A percentile compares a stretch with the other conserved stretches of the same genome.
These are phyloP conservation scores for Centropristis striata DNA, from an alignment of 2,113 vertebrate genomes.

Conservation along the genomic window DNA sequence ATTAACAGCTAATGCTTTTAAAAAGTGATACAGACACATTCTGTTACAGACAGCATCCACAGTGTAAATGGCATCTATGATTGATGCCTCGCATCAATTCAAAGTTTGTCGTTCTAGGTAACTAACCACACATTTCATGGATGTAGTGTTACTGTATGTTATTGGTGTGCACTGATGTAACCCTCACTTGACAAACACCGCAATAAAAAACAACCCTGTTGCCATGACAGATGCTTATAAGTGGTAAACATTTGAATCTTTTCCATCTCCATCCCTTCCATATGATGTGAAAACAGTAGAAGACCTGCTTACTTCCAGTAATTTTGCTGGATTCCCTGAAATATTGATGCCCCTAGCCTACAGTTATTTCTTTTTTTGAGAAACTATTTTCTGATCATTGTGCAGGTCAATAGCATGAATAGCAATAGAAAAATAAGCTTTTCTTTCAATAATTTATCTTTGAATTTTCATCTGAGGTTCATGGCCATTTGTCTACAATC, in stretches of 20 bases:
- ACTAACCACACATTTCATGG: background rate
- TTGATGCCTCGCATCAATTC: background rate
- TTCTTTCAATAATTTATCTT: slow-evolving; percentile 8
- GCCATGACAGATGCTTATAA: background rate
- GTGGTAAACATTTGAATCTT: background rate
- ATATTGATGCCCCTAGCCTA: background rate
- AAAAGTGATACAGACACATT: too few relatives aligned
- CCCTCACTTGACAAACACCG: too few relatives aligned
- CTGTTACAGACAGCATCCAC: too few relatives aligned
- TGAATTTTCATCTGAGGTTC: slow-evolving; percentile 17
- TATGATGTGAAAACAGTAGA: background rate
- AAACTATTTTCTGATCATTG: background rate
- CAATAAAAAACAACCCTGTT: too few relatives aligned
- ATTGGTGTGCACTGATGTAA: too few relatives aligned
- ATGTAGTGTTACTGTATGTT: too few relatives aligned
- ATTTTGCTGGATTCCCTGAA: background rate
- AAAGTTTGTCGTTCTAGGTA: background rate
- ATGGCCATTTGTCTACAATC: slow-evolving; percentile 25
- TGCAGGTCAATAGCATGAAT: slow-evolving; percentile 7
- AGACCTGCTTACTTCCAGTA: background rate
- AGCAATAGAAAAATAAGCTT: background rate
- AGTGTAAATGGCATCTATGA: too few relatives aligned
- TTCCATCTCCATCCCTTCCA: background rate
- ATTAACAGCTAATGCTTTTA: too few relatives aligned
- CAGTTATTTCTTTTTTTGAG: slow-evolving; percentile 12